Base-by-base conservation (phyloP, 2,797 vertebrate species). In the Pseudochirops cupreus region DNA sequence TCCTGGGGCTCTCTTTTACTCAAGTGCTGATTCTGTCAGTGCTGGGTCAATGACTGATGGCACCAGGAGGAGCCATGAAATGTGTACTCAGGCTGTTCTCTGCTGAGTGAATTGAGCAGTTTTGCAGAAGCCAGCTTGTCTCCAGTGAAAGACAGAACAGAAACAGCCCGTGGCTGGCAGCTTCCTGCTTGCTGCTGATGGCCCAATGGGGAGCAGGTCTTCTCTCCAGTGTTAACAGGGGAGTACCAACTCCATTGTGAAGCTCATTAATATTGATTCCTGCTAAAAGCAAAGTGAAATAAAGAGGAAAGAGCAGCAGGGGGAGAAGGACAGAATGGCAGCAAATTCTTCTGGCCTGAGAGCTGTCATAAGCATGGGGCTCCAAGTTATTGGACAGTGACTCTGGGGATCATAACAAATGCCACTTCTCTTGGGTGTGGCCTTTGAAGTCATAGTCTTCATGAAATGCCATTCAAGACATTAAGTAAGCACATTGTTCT, bases 211-310 rank as follows among this genome's bases (percentile, higher is more conserved):
- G 97, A 97, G 96, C 74, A 97, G 94, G 93, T 95, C 87, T 95
- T 96, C 95, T 97, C 95, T 96, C 94, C 91, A 94, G 95, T 97
- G 96, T 97, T 98, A 98, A 97, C 98, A 95, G 97, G 97, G 94
- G 96, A 97, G 96, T 95, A 93, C 97, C 97, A 95, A 93, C 97
- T 96, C 67, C 94, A 91, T 56, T 93, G 97, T 97, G 54, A 95
- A 97, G 96, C 96, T 98, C 98, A 98, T 98, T 98, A 98, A 98
- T 97, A 98, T 98, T 98, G 98, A 98, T 98, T 97, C 91, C 97
- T 97, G 96, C 98, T 98, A 97, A 97, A 98, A 98, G 97, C 98
- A 98, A 93, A 93, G 93, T 91, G 97, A 96, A 97, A 98, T 98
- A 97, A 98, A 97, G 97, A 97, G 96, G 94, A 97, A 97, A 97